Evolutionary conservation across 2,797 vertebrate species (phyloP).

Genomic region (Coregonus ussuriensis): DNA sequence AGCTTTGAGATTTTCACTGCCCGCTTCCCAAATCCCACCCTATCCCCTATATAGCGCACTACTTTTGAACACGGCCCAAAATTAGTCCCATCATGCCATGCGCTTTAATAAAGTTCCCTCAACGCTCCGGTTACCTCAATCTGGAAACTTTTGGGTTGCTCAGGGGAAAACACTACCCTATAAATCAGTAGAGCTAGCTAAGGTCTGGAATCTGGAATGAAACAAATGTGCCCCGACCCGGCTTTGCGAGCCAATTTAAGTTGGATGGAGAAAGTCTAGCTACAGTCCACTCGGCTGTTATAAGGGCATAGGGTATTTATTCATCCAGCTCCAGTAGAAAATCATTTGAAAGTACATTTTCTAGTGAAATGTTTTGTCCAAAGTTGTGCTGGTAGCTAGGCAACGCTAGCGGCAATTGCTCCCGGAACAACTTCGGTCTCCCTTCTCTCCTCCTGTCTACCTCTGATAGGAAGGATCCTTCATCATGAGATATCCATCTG

Average conservation of each 20-base stretch:
- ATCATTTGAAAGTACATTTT: constrained; percentile 1
- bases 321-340: neutral
- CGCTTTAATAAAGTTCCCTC: constrained; percentile 19
- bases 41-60: neutral
- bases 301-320: constrained; percentile 3
- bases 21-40: neutral
- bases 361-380: constrained; percentile 28
- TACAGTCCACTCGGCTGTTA: constrained; percentile 1
- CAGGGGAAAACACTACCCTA: constrained; percentile 11
- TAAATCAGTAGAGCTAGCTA: constrained; percentile 7
- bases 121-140: constrained; percentile 29
- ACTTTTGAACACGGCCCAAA: neutral
- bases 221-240: constrained; percentile 13
- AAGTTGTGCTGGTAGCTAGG: constrained; percentile 23
- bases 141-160: constrained; percentile 24
- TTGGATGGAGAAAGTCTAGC: neutral
- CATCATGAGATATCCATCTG: constrained; percentile 9
- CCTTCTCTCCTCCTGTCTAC: constrained; percentile 8
- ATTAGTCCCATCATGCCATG: constrained; percentile 18
- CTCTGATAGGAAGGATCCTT: constrained; percentile 11
- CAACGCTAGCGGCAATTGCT: neutral
- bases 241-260: constrained; percentile 15
- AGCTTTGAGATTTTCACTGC: neutral
- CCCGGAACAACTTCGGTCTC: neutral
- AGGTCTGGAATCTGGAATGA: constrained; percentile 17